Evolutionary conservation across 2,888 invertebrate species (phyloP), one percentile per base, ranked within the genome.

Genomic region (Galerucella pusilla): DNA sequence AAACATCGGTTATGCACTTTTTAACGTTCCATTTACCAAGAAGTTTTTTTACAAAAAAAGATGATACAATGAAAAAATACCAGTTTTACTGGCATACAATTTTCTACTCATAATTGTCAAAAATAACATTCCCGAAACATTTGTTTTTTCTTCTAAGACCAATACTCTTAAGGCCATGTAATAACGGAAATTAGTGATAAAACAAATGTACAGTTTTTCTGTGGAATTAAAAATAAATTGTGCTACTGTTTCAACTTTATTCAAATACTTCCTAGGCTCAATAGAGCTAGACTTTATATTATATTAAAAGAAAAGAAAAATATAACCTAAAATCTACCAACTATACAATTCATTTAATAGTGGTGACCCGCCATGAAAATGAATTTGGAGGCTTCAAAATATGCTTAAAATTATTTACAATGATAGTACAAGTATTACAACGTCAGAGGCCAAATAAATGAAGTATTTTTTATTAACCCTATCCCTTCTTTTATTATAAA

Each of bases 291-390:
- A 80, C 74, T 79, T 80, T 81, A 80, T 79, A 82, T 82, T 82
- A 84, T 83, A 83, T 81, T 81, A 82, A 82, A 81, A 82, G 82
- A 84, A 85, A 84, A 57, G 16, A 54, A 54, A 85, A 83, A 84
- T 82, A 81, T 85, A 85, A 85, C 83, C 83, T 84, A 86, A 84
- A 83, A 83, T 85, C 86, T 87, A 87, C 85, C 83, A 84, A 87
- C 87, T 88, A 88, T 88, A 87, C 87, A 88, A 86, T 83, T 85
- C 86, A 85, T 85, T 84, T 84, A 85, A 83, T 82, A 83, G 79
- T 79, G 83, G 83, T 82, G 84, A 81, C 79, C 83, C 81, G 82
- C 83, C 80, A 84, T 84, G 85, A 85, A 86, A 84, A 81, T 84
- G 85, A 84, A 85, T 79, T 77, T 74, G 76, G 78, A 77, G 77